phyloP scores from a whole-genome alignment of 2,113 vertebrate species.

The Anolis sagrei region DNA sequence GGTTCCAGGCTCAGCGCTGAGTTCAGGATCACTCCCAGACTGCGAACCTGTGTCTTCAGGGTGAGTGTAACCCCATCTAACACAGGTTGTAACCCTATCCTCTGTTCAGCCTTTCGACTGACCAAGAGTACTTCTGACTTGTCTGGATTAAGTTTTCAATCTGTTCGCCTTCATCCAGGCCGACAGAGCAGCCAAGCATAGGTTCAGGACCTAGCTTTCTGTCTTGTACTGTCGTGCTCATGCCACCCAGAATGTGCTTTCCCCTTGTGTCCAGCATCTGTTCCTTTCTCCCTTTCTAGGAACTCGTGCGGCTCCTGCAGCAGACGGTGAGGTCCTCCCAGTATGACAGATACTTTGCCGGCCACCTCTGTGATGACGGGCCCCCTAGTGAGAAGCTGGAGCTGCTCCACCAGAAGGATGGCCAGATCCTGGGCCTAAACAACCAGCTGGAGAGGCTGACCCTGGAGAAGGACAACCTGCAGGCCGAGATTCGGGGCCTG shows the following conservation, averaged over 20 bases:
- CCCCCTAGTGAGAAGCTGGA: conserved; percentile 66
- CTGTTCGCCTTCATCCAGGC: no score
- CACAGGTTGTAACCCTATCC: no score
- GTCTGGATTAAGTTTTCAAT: no score
- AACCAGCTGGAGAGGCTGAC: conserved; percentile 86
- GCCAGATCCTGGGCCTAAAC: conserved; percentile 87
- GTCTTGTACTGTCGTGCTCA: not conserved
- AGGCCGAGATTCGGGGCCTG: conserved; percentile 86
- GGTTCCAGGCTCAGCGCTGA: no score
- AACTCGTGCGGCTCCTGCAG: conserved; percentile 93
- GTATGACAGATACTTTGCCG: conserved; percentile 80
- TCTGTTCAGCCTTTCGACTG: no score
- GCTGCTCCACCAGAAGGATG: conserved; percentile 84
- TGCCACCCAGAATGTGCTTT: not conserved
- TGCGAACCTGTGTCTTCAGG: no score
- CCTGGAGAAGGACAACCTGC: conserved; percentile 89
- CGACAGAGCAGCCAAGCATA: no score
- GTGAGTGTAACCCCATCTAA: no score
- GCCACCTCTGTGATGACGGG: conserved; percentile 56
- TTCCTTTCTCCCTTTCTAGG: conserved; percentile 71
- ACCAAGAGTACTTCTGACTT: no score
- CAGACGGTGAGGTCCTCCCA: conserved; percentile 93
- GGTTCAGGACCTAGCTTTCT: no score
- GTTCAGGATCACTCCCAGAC: no score
- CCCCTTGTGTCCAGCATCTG: not conserved